A percentile compares a stretch with the other conserved stretches of the same genome.
Conservation (phyloP, 1,140 invertebrate species). For the Drosophila oshimai region DNA sequence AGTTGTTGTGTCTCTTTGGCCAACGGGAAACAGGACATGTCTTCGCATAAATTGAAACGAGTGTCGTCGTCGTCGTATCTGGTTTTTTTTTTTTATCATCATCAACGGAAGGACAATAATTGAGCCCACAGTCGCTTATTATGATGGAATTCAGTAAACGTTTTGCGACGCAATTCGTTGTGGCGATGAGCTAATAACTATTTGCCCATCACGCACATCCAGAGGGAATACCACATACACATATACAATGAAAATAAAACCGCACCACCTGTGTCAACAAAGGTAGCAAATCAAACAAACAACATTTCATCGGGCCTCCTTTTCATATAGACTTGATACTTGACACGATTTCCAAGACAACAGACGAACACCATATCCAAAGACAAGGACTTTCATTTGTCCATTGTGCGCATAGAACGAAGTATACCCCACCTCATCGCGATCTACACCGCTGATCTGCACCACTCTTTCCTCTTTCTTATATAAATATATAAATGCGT, state of each 20-base stretch:
- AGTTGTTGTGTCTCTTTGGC: constrained; percentile 62
- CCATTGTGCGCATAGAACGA: constrained; percentile 33
- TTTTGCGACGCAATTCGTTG: constrained; percentile 49
- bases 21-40: constrained; percentile 78
- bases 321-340: constrained; percentile 56
- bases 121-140: constrained; percentile 33
- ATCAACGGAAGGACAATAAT: constrained; percentile 67
- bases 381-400: constrained; percentile 70
- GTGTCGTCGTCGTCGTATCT: constrained; percentile 13
- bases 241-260: constrained; percentile 3
- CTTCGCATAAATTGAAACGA: constrained; percentile 71
- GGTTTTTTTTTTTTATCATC: background rate
- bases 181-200: constrained; percentile 58
- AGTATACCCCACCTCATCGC: background rate
- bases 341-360: constrained; percentile 65
- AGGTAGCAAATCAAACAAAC: constrained; percentile 62
- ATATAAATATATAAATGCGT: constrained; percentile 23
- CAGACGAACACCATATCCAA: background rate
- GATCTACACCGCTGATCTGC: constrained; percentile 26
- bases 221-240: background rate
- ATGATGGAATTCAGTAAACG: constrained; percentile 35
- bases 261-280: constrained; percentile 73
- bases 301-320: constrained; percentile 22
- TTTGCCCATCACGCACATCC: constrained; percentile 43
- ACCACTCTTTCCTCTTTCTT: background rate